Percentiles rank a stretch among this genome's conserved stretches.
Conservation (phyloP, 2,888 invertebrate species). For the Nasonia oneida region DNA sequence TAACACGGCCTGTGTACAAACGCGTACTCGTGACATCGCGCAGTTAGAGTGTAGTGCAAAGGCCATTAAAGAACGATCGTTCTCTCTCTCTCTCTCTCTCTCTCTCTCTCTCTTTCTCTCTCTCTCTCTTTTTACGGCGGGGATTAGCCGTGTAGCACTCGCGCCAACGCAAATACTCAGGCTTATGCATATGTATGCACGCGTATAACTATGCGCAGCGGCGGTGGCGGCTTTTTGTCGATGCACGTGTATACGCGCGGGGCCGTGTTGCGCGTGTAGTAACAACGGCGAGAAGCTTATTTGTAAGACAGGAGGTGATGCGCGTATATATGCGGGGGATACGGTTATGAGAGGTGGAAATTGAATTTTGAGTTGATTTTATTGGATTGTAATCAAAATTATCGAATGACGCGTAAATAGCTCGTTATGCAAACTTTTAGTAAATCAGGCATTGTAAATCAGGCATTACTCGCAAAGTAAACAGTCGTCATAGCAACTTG, state of each 20-base stretch:
- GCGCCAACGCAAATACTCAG: background rate
- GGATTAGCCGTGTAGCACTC: background rate
- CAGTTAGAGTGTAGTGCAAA: conserved; percentile 27
- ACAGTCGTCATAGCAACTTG: no score
- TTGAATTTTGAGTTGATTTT: background rate
- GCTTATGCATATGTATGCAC: conserved; percentile 3
- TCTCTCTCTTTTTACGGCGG: background rate
- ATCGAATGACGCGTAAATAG: background rate
- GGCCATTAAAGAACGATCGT: conserved; percentile 27
- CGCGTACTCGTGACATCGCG: background rate
- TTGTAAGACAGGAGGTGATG: background rate
- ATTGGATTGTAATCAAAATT: background rate
- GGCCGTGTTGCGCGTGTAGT: background rate
- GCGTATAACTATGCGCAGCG: background rate
- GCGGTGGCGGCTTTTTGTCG: background rate
- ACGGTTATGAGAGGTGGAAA: background rate
- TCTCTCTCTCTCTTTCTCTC: background rate
- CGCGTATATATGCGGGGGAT: background rate
- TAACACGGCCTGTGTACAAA: background rate
- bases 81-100: background rate
- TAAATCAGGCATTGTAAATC: background rate
- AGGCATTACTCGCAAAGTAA: no score
- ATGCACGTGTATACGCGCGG: background rate
- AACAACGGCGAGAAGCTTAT: background rate
- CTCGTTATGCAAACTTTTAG: background rate